Conservation (phyloP, 1,140 invertebrate species). For the Diplogasteroides magnus region DNA sequence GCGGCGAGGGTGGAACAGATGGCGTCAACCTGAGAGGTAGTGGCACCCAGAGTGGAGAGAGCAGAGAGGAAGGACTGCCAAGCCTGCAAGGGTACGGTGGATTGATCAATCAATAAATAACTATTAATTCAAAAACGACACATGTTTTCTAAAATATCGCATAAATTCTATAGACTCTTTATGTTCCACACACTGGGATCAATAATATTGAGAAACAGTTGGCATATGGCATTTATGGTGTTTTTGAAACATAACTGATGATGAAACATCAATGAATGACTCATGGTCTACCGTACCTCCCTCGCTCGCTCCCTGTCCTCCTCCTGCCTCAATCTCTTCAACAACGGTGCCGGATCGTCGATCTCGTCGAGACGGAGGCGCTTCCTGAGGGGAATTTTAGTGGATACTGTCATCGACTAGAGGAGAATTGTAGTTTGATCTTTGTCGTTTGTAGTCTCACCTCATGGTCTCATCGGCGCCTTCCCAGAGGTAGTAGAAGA, state of each 20-base stretch:
- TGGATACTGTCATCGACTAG: too few species aligned
- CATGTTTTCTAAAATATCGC: too few species aligned
- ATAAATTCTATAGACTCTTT: too few species aligned
- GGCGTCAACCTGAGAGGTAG: constrained; percentile 71
- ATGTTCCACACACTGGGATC: too few species aligned
- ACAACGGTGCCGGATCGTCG: constrained; percentile 18
- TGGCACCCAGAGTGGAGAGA: constrained; percentile 69
- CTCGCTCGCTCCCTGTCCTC: constrained; percentile 20
- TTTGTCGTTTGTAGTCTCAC: not conserved
- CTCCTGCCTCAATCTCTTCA: constrained; percentile 14
- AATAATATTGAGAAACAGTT: too few species aligned
- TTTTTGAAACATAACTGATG: too few species aligned
- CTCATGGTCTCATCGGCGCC: constrained; percentile 70
- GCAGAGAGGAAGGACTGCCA: constrained; percentile 73
- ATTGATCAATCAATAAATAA: too few species aligned
- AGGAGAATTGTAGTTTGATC: not conserved
- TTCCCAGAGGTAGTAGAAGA: constrained; percentile 74
- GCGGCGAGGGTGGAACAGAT: constrained; percentile 81
- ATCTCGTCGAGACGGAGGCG: not conserved
- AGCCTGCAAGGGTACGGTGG: constrained; percentile 14
- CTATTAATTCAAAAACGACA: too few species aligned
- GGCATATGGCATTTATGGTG: too few species aligned
- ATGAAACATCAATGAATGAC: too few species aligned
- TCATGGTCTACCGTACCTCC: constrained; percentile 2
- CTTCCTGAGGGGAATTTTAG: not conserved